A percentile compares a stretch with the other conserved stretches of the same genome.
Conservation (phyloP, 1,140 invertebrate genomes). For the Cataglyphis hispanica region DNA sequence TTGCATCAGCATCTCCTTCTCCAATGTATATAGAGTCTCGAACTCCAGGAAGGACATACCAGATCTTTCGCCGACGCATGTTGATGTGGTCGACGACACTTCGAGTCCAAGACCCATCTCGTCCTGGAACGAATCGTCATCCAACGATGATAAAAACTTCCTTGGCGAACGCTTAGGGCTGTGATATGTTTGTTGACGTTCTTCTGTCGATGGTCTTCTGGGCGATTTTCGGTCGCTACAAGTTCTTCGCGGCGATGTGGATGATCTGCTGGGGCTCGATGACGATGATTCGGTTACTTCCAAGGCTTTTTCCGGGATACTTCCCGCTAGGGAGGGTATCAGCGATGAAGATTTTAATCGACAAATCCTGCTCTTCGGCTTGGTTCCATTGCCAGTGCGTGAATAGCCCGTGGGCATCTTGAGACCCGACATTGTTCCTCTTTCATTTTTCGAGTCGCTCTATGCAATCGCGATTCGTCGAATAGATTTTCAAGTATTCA, state of each 20-base stretch:
- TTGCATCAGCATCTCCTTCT: slow-evolving; percentile 77
- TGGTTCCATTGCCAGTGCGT: slow-evolving; percentile 73
- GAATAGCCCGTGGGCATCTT: slow-evolving; percentile 70
- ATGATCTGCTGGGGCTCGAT: slow-evolving; percentile 47
- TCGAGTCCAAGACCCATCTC: slow-evolving; percentile 74
- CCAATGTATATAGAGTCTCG: slow-evolving; percentile 80
- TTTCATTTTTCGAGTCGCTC: slow-evolving; percentile 59
- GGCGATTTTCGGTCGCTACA: slow-evolving; percentile 56
- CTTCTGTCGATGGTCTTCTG: slow-evolving; percentile 51
- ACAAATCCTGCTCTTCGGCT: slow-evolving; percentile 76
- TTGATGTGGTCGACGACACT: slow-evolving; percentile 55
- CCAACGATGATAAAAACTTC: slow-evolving; percentile 38
- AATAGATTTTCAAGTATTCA: neutral
- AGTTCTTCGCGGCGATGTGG: slow-evolving; percentile 52
- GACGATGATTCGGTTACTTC: slow-evolving; percentile 60
- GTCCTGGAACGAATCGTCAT: slow-evolving; percentile 67
- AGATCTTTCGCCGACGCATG: slow-evolving; percentile 62
- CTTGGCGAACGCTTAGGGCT: slow-evolving; percentile 67
- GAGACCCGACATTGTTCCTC: slow-evolving; percentile 76
- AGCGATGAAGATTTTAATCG: slow-evolving; percentile 71
- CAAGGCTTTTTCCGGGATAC: slow-evolving; percentile 52
- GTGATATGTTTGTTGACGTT: slow-evolving; percentile 57
- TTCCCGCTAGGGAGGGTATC: slow-evolving; percentile 28
- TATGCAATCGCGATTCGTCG: slow-evolving; percentile 20
- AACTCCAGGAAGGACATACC: slow-evolving; percentile 82